These are phyloP conservation scores for Karalla daura DNA, from an alignment of 2,797 vertebrate genomes.

Conservation along the genomic window DNA sequence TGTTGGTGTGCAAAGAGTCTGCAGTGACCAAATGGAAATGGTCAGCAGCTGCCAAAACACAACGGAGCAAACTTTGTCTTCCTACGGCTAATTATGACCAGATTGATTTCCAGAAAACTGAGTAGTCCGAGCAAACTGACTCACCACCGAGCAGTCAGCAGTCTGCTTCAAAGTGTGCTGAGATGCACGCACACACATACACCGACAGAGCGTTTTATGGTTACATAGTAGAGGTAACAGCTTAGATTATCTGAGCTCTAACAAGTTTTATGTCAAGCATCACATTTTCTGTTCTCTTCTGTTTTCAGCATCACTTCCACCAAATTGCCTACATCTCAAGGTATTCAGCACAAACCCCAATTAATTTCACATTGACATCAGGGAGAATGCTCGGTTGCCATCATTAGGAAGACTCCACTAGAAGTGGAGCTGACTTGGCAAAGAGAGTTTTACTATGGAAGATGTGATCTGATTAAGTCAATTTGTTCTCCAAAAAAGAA, in stretches of 20 bases:
- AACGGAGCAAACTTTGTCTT: constrained; percentile 8
- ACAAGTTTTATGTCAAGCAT: too few species aligned
- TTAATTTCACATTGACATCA: neutral
- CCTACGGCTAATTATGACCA: constrained; percentile 32
- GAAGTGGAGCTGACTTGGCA: neutral
- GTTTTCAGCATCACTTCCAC: too few species aligned
- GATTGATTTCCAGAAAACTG: constrained; percentile 14
- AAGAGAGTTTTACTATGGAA: neutral
- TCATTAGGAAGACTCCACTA: neutral
- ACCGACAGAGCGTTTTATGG: neutral
- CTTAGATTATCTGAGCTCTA: too few species aligned
- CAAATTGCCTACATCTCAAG: neutral
- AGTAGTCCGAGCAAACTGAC: neutral
- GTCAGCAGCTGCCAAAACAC: constrained; percentile 25
- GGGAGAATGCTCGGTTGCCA: neutral
- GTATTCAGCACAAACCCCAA: neutral
- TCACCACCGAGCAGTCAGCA: too few species aligned
- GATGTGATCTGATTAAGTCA: neutral
- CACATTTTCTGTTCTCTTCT: too few species aligned
- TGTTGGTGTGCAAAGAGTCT: constrained; percentile 18
- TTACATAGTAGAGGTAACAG: neutral
- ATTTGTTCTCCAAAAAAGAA: neutral
- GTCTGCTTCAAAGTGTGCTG: neutral
- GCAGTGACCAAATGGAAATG: constrained; percentile 37
- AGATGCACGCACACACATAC: neutral